These are phyloP conservation scores for Venustaconcha ellipsiformis DNA, from an alignment of 1,140 invertebrate genomes.

Conservation along the genomic window DNA sequence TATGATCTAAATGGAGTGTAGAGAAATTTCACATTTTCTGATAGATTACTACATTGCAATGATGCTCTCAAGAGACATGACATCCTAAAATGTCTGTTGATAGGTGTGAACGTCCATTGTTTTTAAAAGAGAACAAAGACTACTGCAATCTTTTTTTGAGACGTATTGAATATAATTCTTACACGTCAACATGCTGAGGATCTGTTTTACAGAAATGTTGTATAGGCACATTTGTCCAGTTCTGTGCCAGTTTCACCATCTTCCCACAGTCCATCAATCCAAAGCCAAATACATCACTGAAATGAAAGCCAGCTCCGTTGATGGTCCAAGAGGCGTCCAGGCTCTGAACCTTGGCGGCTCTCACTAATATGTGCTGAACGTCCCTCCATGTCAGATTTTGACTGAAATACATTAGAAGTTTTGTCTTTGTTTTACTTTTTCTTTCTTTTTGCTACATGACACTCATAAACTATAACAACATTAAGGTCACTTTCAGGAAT, in stretches of 20 bases:
- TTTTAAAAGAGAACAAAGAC: too few relatives aligned
- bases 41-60: too few relatives aligned
- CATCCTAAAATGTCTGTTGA: too few relatives aligned
- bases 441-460: too few relatives aligned
- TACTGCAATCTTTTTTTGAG: too few relatives aligned
- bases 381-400: slow-evolving; percentile 72
- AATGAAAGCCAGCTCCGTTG: slow-evolving; percentile 67
- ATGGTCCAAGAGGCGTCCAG: slow-evolving; percentile 69
- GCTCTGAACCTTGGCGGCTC: slow-evolving; percentile 69
- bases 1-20: too few relatives aligned
- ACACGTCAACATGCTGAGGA: slow-evolving; percentile 38
- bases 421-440: background rate
- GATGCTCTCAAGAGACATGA: too few relatives aligned
- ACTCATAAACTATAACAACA: too few relatives aligned
- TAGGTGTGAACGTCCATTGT: too few relatives aligned
- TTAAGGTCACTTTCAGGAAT: too few relatives aligned
- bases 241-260: slow-evolving; percentile 79
- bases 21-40: too few relatives aligned
- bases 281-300: slow-evolving; percentile 74
- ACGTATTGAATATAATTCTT: slow-evolving; percentile 6
- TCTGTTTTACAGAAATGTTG: slow-evolving; percentile 49
- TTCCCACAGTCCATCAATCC: slow-evolving; percentile 94
- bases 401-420: slow-evolving; percentile 42
- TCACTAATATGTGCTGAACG: slow-evolving; percentile 72
- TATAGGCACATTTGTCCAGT: slow-evolving; percentile 60